These are phyloP conservation scores for Intellagama lesueurii DNA, from an alignment of 2,797 vertebrate species.

Conservation along the genomic window DNA sequence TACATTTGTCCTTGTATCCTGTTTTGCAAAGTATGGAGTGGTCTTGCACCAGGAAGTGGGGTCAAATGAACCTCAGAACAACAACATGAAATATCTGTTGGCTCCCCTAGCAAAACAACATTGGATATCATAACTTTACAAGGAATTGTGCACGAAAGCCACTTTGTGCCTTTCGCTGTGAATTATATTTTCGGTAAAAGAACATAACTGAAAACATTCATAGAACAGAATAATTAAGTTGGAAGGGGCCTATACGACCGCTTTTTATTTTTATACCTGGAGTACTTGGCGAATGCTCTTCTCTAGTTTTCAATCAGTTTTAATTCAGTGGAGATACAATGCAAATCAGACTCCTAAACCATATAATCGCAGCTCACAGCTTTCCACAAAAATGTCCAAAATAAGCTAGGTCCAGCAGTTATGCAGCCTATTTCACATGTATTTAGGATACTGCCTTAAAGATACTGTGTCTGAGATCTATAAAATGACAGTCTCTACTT, in stretches of 20 bases:
- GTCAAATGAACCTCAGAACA: neutral
- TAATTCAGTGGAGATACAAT: neutral
- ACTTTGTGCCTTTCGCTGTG: neutral
- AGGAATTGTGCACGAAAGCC: neutral
- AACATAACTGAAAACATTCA: neutral
- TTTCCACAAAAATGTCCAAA: neutral
- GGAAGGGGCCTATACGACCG: no score
- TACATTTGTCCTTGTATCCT: neutral
- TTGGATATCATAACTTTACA: slow-evolving; percentile 1
- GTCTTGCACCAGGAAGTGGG: neutral
- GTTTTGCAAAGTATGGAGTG: neutral
- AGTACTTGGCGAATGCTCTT: neutral
- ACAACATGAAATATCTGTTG: neutral
- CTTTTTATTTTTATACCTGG: neutral
- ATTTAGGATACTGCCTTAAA: neutral
- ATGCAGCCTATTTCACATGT: no score
- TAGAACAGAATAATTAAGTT: no score
- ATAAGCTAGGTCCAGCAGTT: neutral
- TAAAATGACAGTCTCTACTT: neutral
- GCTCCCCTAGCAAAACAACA: neutral
- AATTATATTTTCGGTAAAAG: neutral
- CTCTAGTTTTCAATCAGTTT: neutral
- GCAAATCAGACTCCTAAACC: neutral
- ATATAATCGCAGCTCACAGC: neutral
- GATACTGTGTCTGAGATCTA: neutral